Evolutionary conservation across 1,140 invertebrate genomes (phyloP).

Genomic region (Thaumatotibia leucotreta): DNA sequence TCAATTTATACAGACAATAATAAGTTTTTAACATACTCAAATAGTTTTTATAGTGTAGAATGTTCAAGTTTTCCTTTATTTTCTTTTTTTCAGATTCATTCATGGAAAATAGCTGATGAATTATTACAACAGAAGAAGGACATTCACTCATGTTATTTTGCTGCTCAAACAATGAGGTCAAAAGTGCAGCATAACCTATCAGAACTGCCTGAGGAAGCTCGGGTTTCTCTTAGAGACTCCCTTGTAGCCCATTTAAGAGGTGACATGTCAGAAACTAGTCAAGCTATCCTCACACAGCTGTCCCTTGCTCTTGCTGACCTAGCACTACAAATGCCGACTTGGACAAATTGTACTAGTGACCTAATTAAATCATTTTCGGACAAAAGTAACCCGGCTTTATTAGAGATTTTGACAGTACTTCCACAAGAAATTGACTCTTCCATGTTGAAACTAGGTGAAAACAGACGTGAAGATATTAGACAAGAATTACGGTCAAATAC

Average conservation of each 20-base stretch:
- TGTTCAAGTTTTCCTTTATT: conserved; percentile 19
- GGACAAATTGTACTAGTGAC: conserved; percentile 93
- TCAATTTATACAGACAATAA: too few relatives aligned
- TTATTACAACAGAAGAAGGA: conserved; percentile 91
- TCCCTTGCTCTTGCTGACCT: conserved; percentile 95
- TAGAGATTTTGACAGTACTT: conserved; percentile 95
- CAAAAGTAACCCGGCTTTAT: conserved; percentile 84
- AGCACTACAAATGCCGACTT: conserved; percentile 94
- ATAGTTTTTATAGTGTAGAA: conserved; percentile 52
- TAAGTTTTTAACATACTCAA: conserved; percentile 75
- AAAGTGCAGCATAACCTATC: conserved; percentile 96
- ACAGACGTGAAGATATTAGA: conserved; percentile 90
- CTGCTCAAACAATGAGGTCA: conserved; percentile 97
- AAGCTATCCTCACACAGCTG: conserved; percentile 93
- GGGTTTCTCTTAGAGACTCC: conserved; percentile 92
- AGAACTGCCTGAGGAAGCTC: conserved; percentile 92
- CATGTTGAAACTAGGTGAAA: conserved; percentile 91
- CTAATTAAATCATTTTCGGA: conserved; percentile 85
- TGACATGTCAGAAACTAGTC: conserved; percentile 89
- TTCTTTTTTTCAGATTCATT: conserved; percentile 86
- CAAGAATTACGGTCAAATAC: conserved; percentile 84
- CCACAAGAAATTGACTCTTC: conserved; percentile 96
- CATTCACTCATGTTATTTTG: conserved; percentile 97
- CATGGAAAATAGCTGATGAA: conserved; percentile 97
- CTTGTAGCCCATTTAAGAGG: conserved; percentile 91